These are phyloP conservation scores for Habropoda laboriosa DNA, from an alignment of 1,140 invertebrate genomes.

Conservation along the genomic window DNA sequence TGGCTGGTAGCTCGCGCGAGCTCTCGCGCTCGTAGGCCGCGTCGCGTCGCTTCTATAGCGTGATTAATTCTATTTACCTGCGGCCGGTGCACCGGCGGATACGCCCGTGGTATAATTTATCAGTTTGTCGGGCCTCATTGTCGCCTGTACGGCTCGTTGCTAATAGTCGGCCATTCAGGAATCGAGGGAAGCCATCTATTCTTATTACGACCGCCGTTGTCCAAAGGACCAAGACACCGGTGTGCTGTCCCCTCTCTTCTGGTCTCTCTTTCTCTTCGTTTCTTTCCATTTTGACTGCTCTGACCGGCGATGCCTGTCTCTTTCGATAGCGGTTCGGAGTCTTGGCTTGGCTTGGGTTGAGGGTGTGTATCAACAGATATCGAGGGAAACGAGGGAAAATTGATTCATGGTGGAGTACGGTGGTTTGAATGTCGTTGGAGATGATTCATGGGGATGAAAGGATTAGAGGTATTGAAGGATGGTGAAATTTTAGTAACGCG, in stretches of 20 bases:
- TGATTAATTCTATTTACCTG: conserved; percentile 74
- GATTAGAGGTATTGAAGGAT: no score
- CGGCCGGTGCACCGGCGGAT: conserved; percentile 67
- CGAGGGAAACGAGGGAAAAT: neutral
- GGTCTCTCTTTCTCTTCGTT: neutral
- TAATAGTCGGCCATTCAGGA: conserved; percentile 69
- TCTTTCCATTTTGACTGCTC: neutral
- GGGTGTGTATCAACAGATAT: neutral
- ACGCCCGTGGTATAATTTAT: conserved; percentile 69
- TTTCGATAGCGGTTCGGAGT: neutral
- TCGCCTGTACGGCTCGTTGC: conserved; percentile 65
- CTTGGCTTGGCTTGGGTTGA: neutral
- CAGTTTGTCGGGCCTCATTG: conserved; percentile 71
- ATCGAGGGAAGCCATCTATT: conserved; percentile 69
- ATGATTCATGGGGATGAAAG: no score
- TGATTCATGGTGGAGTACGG: no score
- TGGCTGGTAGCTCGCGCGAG: conserved; percentile 61
- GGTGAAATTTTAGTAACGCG: no score
- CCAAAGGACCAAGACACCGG: conserved; percentile 61
- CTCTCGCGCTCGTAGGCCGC: conserved; percentile 7
- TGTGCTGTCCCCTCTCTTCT: neutral
- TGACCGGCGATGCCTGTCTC: neutral
- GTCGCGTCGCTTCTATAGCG: conserved; percentile 60
- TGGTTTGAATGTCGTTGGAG: no score
- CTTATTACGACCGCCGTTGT: conserved; percentile 68